These are phyloP conservation scores for Rhabdophis nuchalis DNA, from an alignment of 2,797 vertebrate genomes.

Conservation along the genomic window DNA sequence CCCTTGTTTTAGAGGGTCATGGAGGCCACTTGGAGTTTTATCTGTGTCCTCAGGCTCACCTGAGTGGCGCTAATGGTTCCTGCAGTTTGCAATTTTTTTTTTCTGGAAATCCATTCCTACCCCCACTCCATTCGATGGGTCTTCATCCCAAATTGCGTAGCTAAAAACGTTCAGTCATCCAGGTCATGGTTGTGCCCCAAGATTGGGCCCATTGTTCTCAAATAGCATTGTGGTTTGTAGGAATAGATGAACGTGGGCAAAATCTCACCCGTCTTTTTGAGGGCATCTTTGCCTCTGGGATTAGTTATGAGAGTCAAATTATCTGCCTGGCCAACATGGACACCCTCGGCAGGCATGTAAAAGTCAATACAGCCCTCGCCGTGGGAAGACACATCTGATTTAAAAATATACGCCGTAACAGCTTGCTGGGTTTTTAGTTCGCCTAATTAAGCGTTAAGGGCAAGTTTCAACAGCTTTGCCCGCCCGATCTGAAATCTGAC, in stretches of 20 bases:
- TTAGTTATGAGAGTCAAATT: neutral
- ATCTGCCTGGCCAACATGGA: neutral
- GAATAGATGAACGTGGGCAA: neutral
- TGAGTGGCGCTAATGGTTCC: too few species aligned
- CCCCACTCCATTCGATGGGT: too few species aligned
- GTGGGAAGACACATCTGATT: neutral
- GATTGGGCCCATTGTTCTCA: neutral
- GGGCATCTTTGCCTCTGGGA: neutral
- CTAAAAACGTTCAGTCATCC: too few species aligned
- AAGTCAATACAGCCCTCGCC: neutral
- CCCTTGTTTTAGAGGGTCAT: too few species aligned
- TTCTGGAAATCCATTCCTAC: too few species aligned
- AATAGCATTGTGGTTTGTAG: neutral
- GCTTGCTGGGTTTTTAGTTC: neutral
- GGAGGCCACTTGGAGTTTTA: too few species aligned
- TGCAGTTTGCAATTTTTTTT: too few species aligned
- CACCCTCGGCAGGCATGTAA: too few species aligned
- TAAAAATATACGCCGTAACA: neutral
- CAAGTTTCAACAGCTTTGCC: neutral
- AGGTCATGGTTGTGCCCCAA: too few species aligned
- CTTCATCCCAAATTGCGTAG: too few species aligned
- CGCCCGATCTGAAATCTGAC: neutral
- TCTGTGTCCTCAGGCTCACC: too few species aligned
- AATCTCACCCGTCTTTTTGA: neutral
- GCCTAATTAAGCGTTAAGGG: neutral